Evolutionary conservation across 2,888 invertebrate genomes (phyloP).

Genomic region (Ametastegia equiseti): DNA sequence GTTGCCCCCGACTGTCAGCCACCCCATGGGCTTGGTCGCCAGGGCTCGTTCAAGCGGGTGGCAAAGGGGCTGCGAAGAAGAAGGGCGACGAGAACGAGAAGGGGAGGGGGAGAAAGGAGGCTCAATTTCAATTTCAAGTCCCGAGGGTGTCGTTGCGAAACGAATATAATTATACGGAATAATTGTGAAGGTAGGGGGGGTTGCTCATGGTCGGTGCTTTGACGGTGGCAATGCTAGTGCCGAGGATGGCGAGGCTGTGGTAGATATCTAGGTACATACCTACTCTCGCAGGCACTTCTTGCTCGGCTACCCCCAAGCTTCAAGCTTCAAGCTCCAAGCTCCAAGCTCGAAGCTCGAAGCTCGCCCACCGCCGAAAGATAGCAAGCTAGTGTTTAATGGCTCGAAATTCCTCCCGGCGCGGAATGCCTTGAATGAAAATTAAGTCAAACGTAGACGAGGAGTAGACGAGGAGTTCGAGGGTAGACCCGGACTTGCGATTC

Average conservation of each 20-base stretch:
- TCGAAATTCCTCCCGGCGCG: slow-evolving; percentile 71
- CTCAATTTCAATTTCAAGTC: slow-evolving; percentile 76
- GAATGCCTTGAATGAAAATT: slow-evolving; percentile 74
- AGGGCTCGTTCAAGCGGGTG: slow-evolving; percentile 8
- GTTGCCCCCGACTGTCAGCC: slow-evolving; percentile 1
- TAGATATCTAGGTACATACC: slow-evolving; percentile 41
- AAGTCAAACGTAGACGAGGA: slow-evolving; percentile 62
- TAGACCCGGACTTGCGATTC: slow-evolving; percentile 36
- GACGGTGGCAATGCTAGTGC: slow-evolving; percentile 29
- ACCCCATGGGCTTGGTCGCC: slow-evolving; percentile 11
- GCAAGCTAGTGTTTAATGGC: slow-evolving; percentile 73
- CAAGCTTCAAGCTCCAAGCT: slow-evolving; percentile 41
- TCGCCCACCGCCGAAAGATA: slow-evolving; percentile 67
- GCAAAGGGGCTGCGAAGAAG: slow-evolving; percentile 38
- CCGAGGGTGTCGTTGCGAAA: slow-evolving; percentile 75
- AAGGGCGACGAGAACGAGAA: slow-evolving; percentile 51
- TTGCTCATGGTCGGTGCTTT: slow-evolving; percentile 30
- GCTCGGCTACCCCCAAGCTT: slow-evolving; percentile 32
- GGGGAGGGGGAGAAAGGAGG: slow-evolving; percentile 61
- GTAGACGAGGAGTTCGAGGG: slow-evolving; percentile 23
- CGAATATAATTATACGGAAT: slow-evolving; percentile 76
- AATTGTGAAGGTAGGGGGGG: slow-evolving; percentile 70
- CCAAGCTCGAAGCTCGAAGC: slow-evolving; percentile 43
- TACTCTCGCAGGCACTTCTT: slow-evolving; percentile 50
- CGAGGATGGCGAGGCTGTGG: slow-evolving; percentile 3